Evolutionary conservation across 2,797 vertebrate species (phyloP), one percentile per base, ranked within the genome.

Genomic region (Sphaeramia orbicularis): DNA sequence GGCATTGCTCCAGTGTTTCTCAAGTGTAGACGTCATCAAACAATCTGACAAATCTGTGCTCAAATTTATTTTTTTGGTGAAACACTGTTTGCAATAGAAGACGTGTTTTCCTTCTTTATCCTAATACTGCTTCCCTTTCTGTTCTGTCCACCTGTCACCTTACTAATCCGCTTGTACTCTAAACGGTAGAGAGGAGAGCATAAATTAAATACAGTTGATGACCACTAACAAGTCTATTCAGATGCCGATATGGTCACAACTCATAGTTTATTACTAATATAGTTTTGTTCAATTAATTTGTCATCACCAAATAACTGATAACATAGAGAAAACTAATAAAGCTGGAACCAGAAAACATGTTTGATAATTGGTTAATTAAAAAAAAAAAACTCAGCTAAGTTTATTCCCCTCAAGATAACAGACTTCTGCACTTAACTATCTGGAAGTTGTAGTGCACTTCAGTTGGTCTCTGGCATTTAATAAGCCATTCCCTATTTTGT

Each of bases 1-100:
- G 19, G 73, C 52, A 49, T 49, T 61, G 49, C 49, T 44, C 10
- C 49, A 60, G 38, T 72, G 42, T 76, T 73, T 50, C 42, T 45
- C 37, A 43, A 36, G 15, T 2, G 9, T 10, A 41, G 2, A 21
- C 7, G 15, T 36, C 6, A 3, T 36, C 2, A 10, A 36, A 24
- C 13, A 42, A 5, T 45, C 32, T 47, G 9, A 44, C 35, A 27
- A 7, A 30, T 56, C 30, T n/a, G 5, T 44, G 42, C 10, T 27
- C 3, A 27, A 6, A 27, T 27, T 49, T 2, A 36, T 27, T 32
- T 53, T 27, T 6, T 27, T 27, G 24, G 53, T 13, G 51, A 73
- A 73, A 73, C 21, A 37, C 36, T 54, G 67, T 65, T 49, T 42
- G 41, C 66, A 61, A 56, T 51, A 30, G 60, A 54, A 52, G 37